A percentile compares a stretch with the other conserved stretches of the same genome.
These are phyloP conservation scores for Cairina moschata DNA, from an alignment of 2,113 vertebrate genomes.

Conservation along the genomic window DNA sequence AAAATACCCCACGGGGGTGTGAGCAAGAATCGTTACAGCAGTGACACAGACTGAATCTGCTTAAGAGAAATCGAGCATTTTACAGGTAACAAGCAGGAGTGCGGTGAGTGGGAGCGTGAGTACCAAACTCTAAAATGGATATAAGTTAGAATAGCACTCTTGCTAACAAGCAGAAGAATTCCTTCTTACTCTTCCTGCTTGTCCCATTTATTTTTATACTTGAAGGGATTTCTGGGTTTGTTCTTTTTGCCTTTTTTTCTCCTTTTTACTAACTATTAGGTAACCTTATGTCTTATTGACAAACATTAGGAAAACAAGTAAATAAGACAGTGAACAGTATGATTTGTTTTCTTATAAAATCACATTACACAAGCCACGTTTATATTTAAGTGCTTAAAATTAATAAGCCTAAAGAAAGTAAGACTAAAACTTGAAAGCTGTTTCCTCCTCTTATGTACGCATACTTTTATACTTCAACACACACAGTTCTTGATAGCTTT, in stretches of 20 bases:
- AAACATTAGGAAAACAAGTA: neutral
- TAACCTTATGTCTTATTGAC: neutral
- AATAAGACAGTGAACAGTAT: neutral
- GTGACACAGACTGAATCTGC: neutral
- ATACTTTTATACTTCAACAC: neutral
- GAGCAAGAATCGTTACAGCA: neutral
- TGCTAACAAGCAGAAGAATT: neutral
- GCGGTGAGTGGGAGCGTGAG: neutral
- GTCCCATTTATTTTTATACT: neutral
- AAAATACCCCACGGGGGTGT: neutral
- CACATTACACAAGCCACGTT: neutral
- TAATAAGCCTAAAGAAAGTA: neutral
- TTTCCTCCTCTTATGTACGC: neutral
- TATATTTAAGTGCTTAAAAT: neutral
- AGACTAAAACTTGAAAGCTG: neutral
- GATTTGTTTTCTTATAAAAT: neutral
- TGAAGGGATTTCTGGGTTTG: neutral
- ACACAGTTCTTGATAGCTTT: neutral
- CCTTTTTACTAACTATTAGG: neutral
- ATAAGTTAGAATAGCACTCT: neutral
- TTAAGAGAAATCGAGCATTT: neutral
- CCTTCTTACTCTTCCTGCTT: neutral
- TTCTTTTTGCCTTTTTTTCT: neutral
- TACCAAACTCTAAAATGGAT: neutral
- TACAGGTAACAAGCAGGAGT: neutral